Conservation (phyloP, 30 jellyfish, hydroid and myxozoan genomes). For the Sanderia malayensis region DNA sequence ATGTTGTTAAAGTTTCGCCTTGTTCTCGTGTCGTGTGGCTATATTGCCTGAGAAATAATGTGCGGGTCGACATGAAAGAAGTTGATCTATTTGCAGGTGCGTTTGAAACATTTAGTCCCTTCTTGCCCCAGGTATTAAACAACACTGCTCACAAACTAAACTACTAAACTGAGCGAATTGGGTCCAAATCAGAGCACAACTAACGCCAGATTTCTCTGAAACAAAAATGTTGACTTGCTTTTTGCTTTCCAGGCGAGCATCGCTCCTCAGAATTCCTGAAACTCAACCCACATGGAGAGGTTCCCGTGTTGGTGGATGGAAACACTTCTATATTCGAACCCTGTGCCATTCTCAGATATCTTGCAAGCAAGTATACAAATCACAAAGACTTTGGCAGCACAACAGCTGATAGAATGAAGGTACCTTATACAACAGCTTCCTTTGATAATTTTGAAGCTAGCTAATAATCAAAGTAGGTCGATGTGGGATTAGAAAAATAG, state of each 20-base stretch:
- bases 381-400: constrained; percentile 77
- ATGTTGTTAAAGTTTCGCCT: constrained; percentile 76
- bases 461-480: too few species aligned
- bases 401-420: constrained; percentile 70
- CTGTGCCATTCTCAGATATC: constrained; percentile 72
- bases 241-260: constrained; percentile 69
- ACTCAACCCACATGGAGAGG: constrained; percentile 83
- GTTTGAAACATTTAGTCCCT: too few species aligned
- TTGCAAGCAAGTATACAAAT: constrained; percentile 75
- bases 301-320: constrained; percentile 90
- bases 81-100: constrained; percentile 89
- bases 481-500: too few species aligned
- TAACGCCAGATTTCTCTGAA: too few species aligned
- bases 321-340: constrained; percentile 69
- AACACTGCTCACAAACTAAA: too few species aligned
- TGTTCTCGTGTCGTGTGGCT: constrained; percentile 87
- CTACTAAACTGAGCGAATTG: too few species aligned
- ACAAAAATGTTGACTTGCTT: too few species aligned
- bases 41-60: constrained; percentile 72
- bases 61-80: constrained; percentile 58
- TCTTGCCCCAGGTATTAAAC: too few species aligned
- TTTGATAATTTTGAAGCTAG: too few species aligned
- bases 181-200: too few species aligned
- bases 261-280: constrained; percentile 48
- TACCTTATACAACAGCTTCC: too few species aligned